Base-by-base conservation (phyloP, 2,888 invertebrate genomes). In the Ceraclea dissimilis region DNA sequence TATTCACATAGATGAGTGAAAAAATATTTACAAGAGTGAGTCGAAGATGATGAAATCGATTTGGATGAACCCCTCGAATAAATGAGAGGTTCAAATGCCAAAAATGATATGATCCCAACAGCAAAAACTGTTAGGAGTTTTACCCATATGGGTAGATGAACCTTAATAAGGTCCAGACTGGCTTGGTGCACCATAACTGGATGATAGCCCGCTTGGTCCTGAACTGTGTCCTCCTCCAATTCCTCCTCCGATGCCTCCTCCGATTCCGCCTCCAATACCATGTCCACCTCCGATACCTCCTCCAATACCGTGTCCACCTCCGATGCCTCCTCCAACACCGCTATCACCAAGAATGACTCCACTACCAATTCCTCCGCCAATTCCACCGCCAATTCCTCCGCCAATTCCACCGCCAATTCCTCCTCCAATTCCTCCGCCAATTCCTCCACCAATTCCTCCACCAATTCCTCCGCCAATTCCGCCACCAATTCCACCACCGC, bases 221-320 rank as follows among this genome's bases (percentile, higher is more conserved):
- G 65, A 61, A 52, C 64, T 52, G 33, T n/a, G n/a, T n/a, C n/a
- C n/a, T n/a, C n/a, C n/a, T n/a, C n/a, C n/a, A n/a, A n/a, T n/a
- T n/a, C 52, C 69, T 68, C 63, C 59, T 17, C 66, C 64, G 11
- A 60, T 61, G 21, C 66, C 64, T 46, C 65, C 64, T 16, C 65
- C 62, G 34, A 64, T 64, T 31, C 57, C 58, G 44, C 16, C n/a
- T 34, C 52, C 39, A 16, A 44, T 44, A 2, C 52, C 55, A 17
- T 39, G 46, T 33, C 52, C 76, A 84, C 85, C 54, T 85, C 85
- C 75, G 19, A 55, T 71, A 57, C 33, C 75, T 84, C 85, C 54
- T 85, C 85, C 75, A n/a, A 54, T 70, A 59, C n/a, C n/a, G n/a
- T n/a, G n/a, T n/a, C 70, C 68, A 39, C 71, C 71, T 54, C 70